Evolutionary conservation across 2,113 vertebrate species (phyloP), one percentile per base, ranked within the genome.

Genomic region (Neogobius melanostomus): DNA sequence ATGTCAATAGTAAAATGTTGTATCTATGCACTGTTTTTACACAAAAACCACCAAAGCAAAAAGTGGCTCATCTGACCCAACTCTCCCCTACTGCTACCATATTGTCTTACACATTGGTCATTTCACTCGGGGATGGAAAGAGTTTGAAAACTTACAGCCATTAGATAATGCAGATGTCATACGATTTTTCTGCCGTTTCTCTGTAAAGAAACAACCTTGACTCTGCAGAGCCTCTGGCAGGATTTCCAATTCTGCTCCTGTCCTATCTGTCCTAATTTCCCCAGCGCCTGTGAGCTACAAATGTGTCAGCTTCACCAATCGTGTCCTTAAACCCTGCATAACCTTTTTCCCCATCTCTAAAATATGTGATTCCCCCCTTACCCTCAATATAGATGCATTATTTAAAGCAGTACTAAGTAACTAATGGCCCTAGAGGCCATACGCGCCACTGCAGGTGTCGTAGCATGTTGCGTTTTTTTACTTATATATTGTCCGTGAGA

Each of bases 231-330:
- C 57, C 57, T 14, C 36, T 44, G 57, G 42, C 57, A 60, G 57
- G 36, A 61, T 44, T 61, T 61, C 7, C 59, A 61, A 45, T 61
- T 61, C 42, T 45, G 59, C 66, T 66, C 65, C 77, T 49, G 71
- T 65, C 44, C 68, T 61, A 67, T 84, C 77, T 74, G 11, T 67
- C 68, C 74, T 82, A 67, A 90, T 88, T 87, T 84, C 83, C 84
- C 74, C 76, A 49, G 79, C 73, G 82, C 60, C 74, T 73, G 64
- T 68, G 71, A 80, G 73, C 66, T 75, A 67, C 12, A 4, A 72
- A 69, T 68, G 49, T 72, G 54, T 59, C 72, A 63, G 72, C 59
- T 77, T 65, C 53, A 71, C 65, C 66, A 54, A 76, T 64, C 54
- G 42, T 71, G 70, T 83, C 68, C 70, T 80, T 76, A 79, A 80